Conservation (phyloP, 2,113 vertebrate genomes). For the Melierax canorus region DNA sequence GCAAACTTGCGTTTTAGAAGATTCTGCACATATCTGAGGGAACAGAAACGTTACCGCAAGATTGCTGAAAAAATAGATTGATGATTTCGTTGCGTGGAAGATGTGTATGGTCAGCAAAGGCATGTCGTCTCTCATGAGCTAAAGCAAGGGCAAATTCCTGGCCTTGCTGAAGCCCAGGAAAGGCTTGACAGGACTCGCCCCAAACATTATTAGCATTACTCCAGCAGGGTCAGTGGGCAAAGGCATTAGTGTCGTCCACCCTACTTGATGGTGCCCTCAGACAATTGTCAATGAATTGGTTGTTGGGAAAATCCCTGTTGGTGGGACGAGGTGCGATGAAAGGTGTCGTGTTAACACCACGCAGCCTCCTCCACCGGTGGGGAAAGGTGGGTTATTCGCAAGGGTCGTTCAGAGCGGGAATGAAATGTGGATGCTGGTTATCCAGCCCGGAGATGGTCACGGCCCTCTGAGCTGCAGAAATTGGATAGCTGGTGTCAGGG, state of each 20-base stretch:
- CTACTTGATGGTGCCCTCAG: not conserved
- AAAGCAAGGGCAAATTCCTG: not conserved
- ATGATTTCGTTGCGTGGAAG: not conserved
- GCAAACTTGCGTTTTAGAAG: not conserved
- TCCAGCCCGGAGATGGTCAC: not conserved
- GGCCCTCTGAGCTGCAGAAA: not conserved
- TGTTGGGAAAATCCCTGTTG: not conserved
- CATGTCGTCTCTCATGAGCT: not conserved
- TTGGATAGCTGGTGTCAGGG: not conserved
- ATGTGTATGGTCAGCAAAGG: not conserved
- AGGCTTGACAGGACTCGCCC: not conserved
- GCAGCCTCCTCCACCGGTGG: rapidly evolving
- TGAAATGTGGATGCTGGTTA: rapidly evolving
- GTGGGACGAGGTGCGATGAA: not conserved
- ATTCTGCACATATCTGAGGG: conserved; percentile 12
- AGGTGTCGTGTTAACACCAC: not conserved
- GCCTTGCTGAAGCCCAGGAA: not conserved
- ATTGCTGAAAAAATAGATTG: not conserved
- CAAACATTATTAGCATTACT: rapidly evolving
- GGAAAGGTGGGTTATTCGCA: not conserved
- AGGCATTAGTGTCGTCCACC: not conserved
- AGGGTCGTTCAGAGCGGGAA: not conserved
- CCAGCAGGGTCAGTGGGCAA: not conserved
- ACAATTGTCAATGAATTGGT: not conserved
- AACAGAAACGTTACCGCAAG: not conserved